phyloP scores from a whole-genome alignment of 2,888 invertebrate species.

The Hemicrepidius hirtus region DNA sequence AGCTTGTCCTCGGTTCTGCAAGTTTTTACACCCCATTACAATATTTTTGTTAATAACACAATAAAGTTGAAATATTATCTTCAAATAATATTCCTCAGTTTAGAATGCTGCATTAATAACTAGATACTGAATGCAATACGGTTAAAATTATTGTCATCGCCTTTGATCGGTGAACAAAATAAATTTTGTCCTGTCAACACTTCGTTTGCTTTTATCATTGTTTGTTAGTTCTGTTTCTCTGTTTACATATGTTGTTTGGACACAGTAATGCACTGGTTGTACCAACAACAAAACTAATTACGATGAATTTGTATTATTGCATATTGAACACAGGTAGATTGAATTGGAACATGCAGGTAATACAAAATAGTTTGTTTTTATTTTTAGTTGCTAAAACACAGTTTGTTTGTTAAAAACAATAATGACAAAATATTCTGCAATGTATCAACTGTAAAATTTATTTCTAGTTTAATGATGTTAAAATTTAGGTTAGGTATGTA shows the following conservation, averaged over 20 bases:
- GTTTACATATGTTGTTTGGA: conserved; percentile 23
- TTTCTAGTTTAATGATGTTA: too few species aligned
- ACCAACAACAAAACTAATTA: conserved; percentile 33
- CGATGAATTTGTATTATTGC: conserved; percentile 2
- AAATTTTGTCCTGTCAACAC: conserved; percentile 4
- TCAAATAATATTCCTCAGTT: too few species aligned
- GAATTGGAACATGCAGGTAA: too few species aligned
- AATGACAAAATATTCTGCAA: too few species aligned
- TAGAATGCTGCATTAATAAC: too few species aligned
- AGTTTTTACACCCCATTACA: background rate
- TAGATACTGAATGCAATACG: background rate
- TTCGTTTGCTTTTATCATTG: conserved; percentile 15
- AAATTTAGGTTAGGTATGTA: too few species aligned
- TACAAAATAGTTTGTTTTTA: too few species aligned
- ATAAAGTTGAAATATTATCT: too few species aligned
- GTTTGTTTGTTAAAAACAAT: too few species aligned
- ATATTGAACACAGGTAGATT: background rate
- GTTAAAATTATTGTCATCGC: conserved; percentile 10
- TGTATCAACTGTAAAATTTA: too few species aligned
- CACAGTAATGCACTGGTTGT: conserved; percentile 14
- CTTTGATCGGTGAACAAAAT: conserved; percentile 36
- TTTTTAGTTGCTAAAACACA: too few species aligned
- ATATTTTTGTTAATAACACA: too few species aligned
- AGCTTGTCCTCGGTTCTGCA: background rate
- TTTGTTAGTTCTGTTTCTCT: conserved; percentile 12